Base-by-base conservation (phyloP, 2,113 vertebrate genomes). In the Actinemys pallida region DNA sequence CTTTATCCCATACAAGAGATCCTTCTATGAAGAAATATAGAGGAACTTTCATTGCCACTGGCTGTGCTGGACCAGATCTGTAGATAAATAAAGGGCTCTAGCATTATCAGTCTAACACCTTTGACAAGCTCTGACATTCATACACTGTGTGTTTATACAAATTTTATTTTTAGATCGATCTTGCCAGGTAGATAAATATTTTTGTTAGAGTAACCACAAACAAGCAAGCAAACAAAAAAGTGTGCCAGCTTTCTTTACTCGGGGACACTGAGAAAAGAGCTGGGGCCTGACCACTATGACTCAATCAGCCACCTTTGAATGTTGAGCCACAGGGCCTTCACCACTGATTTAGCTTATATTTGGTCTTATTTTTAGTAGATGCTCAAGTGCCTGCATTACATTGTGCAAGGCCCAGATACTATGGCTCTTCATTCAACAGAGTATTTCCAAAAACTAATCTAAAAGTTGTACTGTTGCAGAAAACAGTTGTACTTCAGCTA, bases 11-110 rank as follows among this genome's bases (percentile, higher is more conserved):
- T 19, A n/a, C 13, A n/a, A 10, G 8, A 69, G 35, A 76, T 76
- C 22, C 22, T 39, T 20, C 47, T 24, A 86, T 2, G 20, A 76
- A 94, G 59, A 3, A 39, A 27, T 59, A 88, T 11, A 0, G 0
- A 17, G 24, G 53, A 88, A 45, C 25, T 29, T 92, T 42, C 6
- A 31, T 47, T 90, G 17, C 39, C 13, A n/a, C 62, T 69, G 62
- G 4, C 62, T 69, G 16, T n/a, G 16, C 62, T 69, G 62, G 16
- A 69, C 8, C 12, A 19, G 62, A 69, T 69, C 62, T n/a, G 12
- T 20, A 69, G 35, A 69, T 69, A 69, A 4, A 69, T 62, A 29
- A 59, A 59, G 14, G 62, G 35, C 35, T 69, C 62, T 69, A 69
- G 16, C 29, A n/a, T 62, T 69, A 62, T 35, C 59, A 65, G 59